These are phyloP conservation scores for Caiman crocodilus DNA, from an alignment of 2,797 vertebrate genomes.

Conservation along the genomic window DNA sequence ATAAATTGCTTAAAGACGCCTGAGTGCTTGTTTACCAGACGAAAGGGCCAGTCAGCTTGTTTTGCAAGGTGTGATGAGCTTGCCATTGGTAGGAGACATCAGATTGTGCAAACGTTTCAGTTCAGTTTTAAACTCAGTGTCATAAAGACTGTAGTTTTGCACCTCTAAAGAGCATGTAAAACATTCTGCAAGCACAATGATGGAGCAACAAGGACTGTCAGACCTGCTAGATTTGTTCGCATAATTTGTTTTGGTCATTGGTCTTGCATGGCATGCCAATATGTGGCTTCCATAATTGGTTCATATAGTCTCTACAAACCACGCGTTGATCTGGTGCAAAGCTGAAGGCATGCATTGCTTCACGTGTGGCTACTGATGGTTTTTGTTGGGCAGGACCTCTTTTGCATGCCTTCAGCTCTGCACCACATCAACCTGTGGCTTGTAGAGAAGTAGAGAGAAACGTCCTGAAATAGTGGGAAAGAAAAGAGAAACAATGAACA, in stretches of 20 bases:
- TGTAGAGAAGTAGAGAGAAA: background rate
- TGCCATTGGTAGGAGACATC: background rate
- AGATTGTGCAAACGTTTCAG: background rate
- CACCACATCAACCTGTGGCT: background rate
- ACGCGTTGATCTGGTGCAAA: background rate
- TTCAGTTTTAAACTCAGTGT: background rate
- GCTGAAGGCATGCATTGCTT: background rate
- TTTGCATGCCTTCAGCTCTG: background rate
- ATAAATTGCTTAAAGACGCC: background rate
- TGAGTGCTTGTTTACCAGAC: background rate
- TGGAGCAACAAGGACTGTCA: background rate
- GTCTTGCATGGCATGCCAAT: background rate
- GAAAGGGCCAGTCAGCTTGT: background rate
- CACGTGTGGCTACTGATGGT: background rate
- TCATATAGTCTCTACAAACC: background rate
- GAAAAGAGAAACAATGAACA: background rate
- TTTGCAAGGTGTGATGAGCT: background rate
- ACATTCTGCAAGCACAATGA: background rate
- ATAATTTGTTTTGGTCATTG: background rate
- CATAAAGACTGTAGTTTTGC: background rate
- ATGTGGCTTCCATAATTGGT: background rate
- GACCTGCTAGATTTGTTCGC: background rate
- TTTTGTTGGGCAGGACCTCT: background rate
- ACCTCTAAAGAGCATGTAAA: background rate
- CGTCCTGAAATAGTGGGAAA: background rate